A percentile compares a stretch with the other conserved stretches of the same genome.
Conservation (phyloP, 2,113 vertebrate genomes). For the Petaurus breviceps region DNA sequence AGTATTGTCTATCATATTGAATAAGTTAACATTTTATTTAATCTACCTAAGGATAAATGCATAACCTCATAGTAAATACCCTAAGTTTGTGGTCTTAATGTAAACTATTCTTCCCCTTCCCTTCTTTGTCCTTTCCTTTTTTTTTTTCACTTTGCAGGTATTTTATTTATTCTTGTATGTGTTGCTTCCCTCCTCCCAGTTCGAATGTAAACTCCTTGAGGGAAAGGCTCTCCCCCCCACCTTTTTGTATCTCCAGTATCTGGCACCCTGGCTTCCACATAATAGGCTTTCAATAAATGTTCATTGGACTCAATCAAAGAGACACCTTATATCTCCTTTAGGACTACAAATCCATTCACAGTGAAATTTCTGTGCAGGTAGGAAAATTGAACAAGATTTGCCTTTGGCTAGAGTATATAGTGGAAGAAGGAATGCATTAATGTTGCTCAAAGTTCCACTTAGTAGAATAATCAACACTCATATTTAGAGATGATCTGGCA, state of each 20-base stretch:
- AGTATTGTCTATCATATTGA: constrained; percentile 22
- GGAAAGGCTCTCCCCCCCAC: not conserved
- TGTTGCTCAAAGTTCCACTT: constrained; percentile 3
- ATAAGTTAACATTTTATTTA: constrained; percentile 18
- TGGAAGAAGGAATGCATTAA: constrained; percentile 3
- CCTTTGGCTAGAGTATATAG: constrained; percentile 13
- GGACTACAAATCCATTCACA: constrained; percentile 62
- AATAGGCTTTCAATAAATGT: not conserved
- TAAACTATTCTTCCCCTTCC: not conserved
- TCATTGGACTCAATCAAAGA: not conserved
- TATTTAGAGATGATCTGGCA: not conserved
- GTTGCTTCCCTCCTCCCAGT: not conserved
- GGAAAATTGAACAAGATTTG: constrained; percentile 30
- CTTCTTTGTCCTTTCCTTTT: not conserved
- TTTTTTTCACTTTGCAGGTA: not conserved
- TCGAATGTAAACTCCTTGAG: not conserved
- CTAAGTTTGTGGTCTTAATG: not conserved
- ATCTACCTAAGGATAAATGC: constrained; percentile 28
- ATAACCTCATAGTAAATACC: not conserved
- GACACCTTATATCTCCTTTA: constrained; percentile 49
- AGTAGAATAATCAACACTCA: not conserved
- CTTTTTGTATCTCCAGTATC: not conserved
- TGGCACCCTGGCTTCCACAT: not conserved
- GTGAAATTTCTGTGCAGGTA: not conserved
- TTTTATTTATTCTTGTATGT: not conserved